A percentile compares a stretch with the other conserved stretches of the same genome.
Conservation (phyloP, 1,140 invertebrate species). For the Platyscapa corneri region DNA sequence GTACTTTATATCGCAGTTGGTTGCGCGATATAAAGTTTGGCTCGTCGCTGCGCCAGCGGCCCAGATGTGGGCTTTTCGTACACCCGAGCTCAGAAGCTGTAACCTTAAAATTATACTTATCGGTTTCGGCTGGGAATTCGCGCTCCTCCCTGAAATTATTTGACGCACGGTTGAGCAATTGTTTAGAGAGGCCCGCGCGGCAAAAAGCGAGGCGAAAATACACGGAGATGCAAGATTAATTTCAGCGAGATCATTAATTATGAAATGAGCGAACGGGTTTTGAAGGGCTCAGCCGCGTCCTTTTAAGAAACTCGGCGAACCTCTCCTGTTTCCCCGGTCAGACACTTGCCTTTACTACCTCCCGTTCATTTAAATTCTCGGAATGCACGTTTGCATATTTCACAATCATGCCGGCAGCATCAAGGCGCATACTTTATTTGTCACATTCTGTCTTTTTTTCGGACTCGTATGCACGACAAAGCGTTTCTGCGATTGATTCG, state of each 20-base stretch:
- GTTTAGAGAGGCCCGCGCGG: background rate
- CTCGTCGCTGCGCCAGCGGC: too few relatives aligned
- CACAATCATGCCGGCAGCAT: background rate
- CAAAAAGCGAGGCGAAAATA: background rate
- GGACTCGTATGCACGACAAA: background rate
- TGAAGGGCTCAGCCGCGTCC: background rate
- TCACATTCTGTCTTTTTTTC: background rate
- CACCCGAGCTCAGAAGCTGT: background rate
- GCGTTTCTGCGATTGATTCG: background rate
- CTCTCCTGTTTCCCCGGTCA: background rate
- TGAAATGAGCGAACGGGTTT: background rate
- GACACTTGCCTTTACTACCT: background rate
- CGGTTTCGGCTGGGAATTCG: background rate
- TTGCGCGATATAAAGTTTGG: background rate
- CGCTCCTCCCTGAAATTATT: background rate
- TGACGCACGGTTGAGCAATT: background rate
- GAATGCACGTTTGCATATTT: slow-evolving; percentile 5
- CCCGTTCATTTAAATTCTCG: background rate
- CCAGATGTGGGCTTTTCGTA: background rate
- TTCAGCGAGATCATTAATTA: background rate
- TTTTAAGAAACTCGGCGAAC: background rate
- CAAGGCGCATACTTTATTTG: background rate
- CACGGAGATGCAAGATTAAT: background rate
- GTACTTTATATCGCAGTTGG: background rate
- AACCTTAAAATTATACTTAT: background rate